phyloP scores from a whole-genome alignment of 2,888 invertebrate species.

The Anthrax anthrax region DNA sequence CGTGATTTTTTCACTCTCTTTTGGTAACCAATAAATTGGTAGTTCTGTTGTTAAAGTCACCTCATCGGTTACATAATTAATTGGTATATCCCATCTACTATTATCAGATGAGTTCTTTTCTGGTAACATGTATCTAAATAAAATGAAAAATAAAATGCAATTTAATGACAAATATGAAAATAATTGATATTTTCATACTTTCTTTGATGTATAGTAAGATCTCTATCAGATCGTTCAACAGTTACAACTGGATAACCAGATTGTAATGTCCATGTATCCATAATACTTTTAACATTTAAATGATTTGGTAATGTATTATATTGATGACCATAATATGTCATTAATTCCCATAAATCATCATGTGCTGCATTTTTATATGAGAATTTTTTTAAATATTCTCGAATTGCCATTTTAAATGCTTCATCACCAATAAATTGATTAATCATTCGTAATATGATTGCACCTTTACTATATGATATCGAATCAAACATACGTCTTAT shows the following conservation, averaged over 20 bases:
- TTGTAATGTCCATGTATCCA: conserved; percentile 54
- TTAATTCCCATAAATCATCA: conserved; percentile 49
- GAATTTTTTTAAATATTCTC: conserved; percentile 37
- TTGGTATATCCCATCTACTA: conserved; percentile 29
- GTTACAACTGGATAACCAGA: conserved; percentile 53
- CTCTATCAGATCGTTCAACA: conserved; percentile 33
- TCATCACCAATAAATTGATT: conserved; percentile 50
- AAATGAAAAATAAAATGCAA: neutral
- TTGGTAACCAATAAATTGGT: conserved; percentile 29
- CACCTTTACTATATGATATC: conserved; percentile 60
- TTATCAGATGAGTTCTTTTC: conserved; percentile 22
- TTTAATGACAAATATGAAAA: no score
- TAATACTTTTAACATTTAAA: conserved; percentile 41
- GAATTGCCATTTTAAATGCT: conserved; percentile 40
- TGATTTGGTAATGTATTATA: conserved; percentile 28
- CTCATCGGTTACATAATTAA: conserved; percentile 29
- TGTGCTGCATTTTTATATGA: conserved; percentile 46
- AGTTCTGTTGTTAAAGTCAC: conserved; percentile 23
- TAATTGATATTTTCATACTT: conserved; percentile 11
- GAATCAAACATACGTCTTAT: conserved; percentile 54
- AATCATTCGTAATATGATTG: conserved; percentile 59
- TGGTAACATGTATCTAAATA: conserved; percentile 23
- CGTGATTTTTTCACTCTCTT: conserved; percentile 21
- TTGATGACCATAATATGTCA: conserved; percentile 42
- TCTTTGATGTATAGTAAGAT: conserved; percentile 25